Percentiles rank a stretch among this genome's conserved stretches.
Conservation (phyloP, 35 echinoderm and acorn worm species). For the Apostichopus parvimensis region DNA sequence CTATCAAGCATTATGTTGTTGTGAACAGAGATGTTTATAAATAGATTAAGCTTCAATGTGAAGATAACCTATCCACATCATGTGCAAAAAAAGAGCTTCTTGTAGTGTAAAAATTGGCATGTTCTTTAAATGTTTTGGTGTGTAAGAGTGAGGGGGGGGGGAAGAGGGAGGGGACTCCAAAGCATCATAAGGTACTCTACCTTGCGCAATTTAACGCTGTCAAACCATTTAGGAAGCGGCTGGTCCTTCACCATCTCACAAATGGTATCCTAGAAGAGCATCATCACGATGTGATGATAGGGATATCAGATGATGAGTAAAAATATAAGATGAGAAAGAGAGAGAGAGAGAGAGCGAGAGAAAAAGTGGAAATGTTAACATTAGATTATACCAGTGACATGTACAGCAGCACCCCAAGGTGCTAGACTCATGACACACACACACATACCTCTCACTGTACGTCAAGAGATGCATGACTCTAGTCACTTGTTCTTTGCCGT, state of each 20-base stretch:
- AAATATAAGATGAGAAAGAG: constrained; percentile 15
- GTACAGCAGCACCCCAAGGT: background rate
- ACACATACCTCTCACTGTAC: no score
- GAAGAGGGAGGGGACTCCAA: no score
- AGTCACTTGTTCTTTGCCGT: no score
- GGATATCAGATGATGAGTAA: background rate
- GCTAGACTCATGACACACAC: no score
- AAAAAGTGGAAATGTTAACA: constrained; percentile 17
- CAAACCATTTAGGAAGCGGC: constrained; percentile 52
- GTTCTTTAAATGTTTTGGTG: background rate
- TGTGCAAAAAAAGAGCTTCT: no score
- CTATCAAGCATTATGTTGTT: no score
- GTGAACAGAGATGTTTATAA: no score
- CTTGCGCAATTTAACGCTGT: constrained; percentile 31
- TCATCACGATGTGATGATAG: background rate
- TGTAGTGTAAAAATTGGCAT: no score
- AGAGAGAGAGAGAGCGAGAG: constrained; percentile 8
- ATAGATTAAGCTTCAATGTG: no score
- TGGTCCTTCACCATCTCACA: constrained; percentile 61
- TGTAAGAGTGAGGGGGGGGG: background rate
- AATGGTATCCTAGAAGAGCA: constrained; percentile 54
- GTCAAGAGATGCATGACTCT: no score
- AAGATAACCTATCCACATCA: no score
- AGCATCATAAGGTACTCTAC: background rate
- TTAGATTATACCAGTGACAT: background rate